Base-by-base conservation (phyloP, 2,797 vertebrate species). In the Dryobates pubescens region DNA sequence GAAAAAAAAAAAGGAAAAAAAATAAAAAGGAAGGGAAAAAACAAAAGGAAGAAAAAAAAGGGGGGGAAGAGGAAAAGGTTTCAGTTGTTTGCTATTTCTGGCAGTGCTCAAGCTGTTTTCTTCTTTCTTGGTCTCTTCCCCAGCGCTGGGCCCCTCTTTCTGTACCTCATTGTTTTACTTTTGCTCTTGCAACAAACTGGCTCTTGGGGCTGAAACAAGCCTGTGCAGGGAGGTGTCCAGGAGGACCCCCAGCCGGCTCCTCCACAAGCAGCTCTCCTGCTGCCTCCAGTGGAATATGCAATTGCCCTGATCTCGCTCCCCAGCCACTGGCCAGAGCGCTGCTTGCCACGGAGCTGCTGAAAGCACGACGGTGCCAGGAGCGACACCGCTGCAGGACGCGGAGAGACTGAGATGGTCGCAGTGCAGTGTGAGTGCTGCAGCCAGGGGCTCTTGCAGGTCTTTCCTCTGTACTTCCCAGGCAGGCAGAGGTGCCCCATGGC, bases 61-160 rank as follows among this genome's bases (percentile, higher is more conserved):
- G 76, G 36, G 16, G 67, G 86, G 89, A 74, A 86, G 84, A 89
- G 68, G 67, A 38, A 73, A 94, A 92, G 32, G 72, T 97, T 95
- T 96, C 95, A 74, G 87, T 95, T 94, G 85, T 97, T 96, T 91
- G 94, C 96, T 95, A 96, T 93, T 95, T 95, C 93, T 96, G 96
- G 96, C 96, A 96, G 95, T 96, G 96, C 96, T 97, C 86, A 7
- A 96, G 92, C 92, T 96, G 95, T 92, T 95, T 86, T 95, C 88
- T 95, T 94, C 94, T 89, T 95, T 94, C 90, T 95, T 88, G 94
- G 94, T 95, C 90, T 96, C 88, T 83, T 95, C 92, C 92, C 82
- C 86, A 85, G 0, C 71, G 88, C 92, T 94, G 93, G 96, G 95
- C 92, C 89, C 84, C 80, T 59, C 91, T 88, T 87, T 94, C 93